Evolutionary conservation across 2,797 vertebrate species (phyloP).

Genomic region (Pristis pectinata): DNA sequence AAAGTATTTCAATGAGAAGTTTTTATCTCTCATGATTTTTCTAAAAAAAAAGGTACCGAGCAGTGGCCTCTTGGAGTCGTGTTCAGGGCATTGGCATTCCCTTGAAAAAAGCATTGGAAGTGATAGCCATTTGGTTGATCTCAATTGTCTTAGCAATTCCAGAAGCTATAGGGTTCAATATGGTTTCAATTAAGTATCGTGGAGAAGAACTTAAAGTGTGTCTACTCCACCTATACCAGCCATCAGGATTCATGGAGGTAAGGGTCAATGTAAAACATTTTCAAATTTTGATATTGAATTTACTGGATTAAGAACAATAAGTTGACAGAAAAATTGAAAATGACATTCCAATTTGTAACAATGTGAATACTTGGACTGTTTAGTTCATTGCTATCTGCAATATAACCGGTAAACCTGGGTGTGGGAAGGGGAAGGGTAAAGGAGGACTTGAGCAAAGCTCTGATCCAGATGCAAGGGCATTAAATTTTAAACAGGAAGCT

Average conservation of each 20-base stretch:
- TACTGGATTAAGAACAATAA: neutral
- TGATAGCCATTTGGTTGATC: conserved; percentile 71
- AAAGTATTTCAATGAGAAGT: neutral
- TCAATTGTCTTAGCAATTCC: conserved; percentile 73
- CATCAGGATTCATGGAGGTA: conserved; percentile 67
- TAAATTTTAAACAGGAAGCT: neutral
- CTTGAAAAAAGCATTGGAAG: conserved; percentile 74
- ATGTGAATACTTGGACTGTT: neutral
- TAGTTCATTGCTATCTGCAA: neutral
- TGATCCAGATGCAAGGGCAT: neutral
- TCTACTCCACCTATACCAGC: conserved; percentile 67
- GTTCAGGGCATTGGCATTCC: conserved; percentile 82
- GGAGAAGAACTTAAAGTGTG: conserved; percentile 68
- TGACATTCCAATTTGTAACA: neutral
- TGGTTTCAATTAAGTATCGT: conserved; percentile 69
- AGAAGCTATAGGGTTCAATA: conserved; percentile 72
- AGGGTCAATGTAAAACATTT: neutral
- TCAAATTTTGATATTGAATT: neutral
- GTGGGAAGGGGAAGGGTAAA: neutral
- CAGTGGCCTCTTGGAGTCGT: conserved; percentile 79
- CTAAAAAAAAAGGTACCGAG: conserved; percentile 67
- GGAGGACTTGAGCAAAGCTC: neutral
- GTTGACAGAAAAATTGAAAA: neutral
- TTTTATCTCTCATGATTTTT: neutral
- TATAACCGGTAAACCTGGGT: neutral